Conservation (phyloP, 2,888 invertebrate species). For the Chymomyza fuscimana region DNA sequence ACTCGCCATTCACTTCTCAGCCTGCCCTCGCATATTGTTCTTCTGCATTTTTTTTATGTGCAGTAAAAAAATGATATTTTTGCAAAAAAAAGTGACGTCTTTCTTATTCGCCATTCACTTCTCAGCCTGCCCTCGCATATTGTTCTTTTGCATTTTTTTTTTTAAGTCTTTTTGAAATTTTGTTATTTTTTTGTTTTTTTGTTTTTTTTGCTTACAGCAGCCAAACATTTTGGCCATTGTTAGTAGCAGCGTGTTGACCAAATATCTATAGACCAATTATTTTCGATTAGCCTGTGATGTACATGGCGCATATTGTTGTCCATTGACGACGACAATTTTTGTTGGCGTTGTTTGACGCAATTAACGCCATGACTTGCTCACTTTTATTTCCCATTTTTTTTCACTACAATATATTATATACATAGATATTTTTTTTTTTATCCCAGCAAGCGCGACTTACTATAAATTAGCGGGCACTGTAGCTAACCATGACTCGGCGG, state of each 20-base stretch:
- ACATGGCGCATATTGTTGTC: background rate
- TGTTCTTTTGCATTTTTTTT: slow-evolving; percentile 8
- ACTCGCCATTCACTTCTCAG: no score
- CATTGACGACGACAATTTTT: background rate
- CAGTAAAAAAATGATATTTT: no score
- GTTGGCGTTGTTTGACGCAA: slow-evolving; percentile 56
- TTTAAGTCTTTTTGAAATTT: slow-evolving; percentile 68
- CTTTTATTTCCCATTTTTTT: background rate
- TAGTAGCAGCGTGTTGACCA: slow-evolving; percentile 18
- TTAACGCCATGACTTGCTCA: slow-evolving; percentile 60
- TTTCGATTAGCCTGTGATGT: slow-evolving; percentile 61
- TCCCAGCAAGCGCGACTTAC: background rate
- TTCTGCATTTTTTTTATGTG: slow-evolving; percentile 5
- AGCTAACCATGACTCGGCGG: slow-evolving; percentile 4
- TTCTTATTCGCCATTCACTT: no score
- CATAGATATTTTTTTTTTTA: background rate
- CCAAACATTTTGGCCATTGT: background rate
- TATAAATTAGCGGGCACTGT: slow-evolving; percentile 49
- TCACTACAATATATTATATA: background rate
- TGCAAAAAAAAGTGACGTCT: no score
- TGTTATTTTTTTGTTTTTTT: slow-evolving; percentile 30
- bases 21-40: no score
- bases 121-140: no score
- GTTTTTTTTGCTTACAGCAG: no score
- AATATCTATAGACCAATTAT: slow-evolving; percentile 59